phyloP scores from a whole-genome alignment of 2,888 invertebrate genomes.

The Eumerus sabulonum region DNA sequence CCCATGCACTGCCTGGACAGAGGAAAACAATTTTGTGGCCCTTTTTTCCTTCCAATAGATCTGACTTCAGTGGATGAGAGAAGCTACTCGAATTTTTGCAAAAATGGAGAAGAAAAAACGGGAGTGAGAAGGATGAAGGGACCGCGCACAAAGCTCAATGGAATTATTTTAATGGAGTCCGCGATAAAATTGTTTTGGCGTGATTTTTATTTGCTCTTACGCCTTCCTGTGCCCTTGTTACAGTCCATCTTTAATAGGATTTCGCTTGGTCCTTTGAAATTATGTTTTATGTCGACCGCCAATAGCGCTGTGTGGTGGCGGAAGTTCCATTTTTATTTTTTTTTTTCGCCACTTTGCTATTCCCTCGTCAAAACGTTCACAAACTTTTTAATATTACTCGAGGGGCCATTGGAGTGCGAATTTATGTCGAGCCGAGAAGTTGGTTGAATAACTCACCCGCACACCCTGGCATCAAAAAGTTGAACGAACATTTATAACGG shows the following conservation, averaged over 20 bases:
- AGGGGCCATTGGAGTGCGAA: conserved; percentile 52
- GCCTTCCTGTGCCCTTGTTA: neutral
- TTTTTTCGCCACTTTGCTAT: neutral
- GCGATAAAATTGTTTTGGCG: conserved; percentile 53
- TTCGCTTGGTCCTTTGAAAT: conserved; percentile 31
- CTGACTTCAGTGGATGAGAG: conserved; percentile 13
- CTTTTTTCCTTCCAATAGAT: conserved; percentile 31
- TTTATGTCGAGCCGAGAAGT: neutral
- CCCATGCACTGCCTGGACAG: conserved; percentile 7
- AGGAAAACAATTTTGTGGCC: conserved; percentile 61
- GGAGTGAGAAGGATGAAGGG: neutral
- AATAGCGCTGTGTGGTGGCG: neutral
- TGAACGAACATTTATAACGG: too few species aligned
- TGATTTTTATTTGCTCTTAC: conserved; percentile 46
- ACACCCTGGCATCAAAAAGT: conserved; percentile 6
- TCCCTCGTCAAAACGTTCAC: conserved; percentile 39
- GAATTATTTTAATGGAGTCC: conserved; percentile 63
- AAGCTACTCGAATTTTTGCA: too few species aligned
- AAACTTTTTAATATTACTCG: conserved; percentile 63
- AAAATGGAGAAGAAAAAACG: neutral
- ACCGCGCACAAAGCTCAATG: conserved; percentile 38
- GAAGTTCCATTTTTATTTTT: conserved; percentile 28
- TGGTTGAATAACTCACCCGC: conserved; percentile 36
- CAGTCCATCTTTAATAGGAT: conserved; percentile 33
- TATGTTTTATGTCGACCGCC: conserved; percentile 21